Evolutionary conservation across 2,113 vertebrate species (phyloP).

Genomic region (Columba livia): DNA sequence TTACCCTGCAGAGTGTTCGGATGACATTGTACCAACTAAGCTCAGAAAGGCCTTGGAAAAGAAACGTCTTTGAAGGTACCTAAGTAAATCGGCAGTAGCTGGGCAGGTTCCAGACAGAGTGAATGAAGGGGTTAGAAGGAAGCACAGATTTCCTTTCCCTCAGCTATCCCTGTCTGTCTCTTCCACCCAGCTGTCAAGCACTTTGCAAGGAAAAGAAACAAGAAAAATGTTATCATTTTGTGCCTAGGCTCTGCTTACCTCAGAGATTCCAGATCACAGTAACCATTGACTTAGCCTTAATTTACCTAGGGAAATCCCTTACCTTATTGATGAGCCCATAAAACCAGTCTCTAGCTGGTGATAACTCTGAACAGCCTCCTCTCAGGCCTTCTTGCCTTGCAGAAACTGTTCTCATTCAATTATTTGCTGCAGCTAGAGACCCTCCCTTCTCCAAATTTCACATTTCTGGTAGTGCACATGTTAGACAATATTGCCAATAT

Average conservation of each 20-base stretch:
- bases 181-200: slow-evolving; percentile 15
- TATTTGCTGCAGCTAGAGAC: neutral
- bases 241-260: slow-evolving; percentile 21
- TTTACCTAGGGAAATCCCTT: slow-evolving; percentile 6
- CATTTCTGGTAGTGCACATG: neutral
- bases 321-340: neutral
- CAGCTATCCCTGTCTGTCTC: neutral
- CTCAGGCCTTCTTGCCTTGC: neutral
- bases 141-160: neutral
- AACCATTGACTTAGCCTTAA: neutral
- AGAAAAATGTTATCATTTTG: neutral
- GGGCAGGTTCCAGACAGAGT: neutral
- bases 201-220: slow-evolving; percentile 14
- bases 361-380: neutral
- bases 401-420: neutral
- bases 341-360: neutral
- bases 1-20: neutral
- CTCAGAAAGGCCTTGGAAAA: neutral
- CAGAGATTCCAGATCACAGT: neutral
- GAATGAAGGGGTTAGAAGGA: neutral
- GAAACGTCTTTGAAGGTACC: neutral
- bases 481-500: neutral
- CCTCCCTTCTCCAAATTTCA: neutral
- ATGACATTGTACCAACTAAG: neutral
- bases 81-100: neutral